phyloP scores from a whole-genome alignment of 2,888 invertebrate species.

The Magallana nippona region DNA sequence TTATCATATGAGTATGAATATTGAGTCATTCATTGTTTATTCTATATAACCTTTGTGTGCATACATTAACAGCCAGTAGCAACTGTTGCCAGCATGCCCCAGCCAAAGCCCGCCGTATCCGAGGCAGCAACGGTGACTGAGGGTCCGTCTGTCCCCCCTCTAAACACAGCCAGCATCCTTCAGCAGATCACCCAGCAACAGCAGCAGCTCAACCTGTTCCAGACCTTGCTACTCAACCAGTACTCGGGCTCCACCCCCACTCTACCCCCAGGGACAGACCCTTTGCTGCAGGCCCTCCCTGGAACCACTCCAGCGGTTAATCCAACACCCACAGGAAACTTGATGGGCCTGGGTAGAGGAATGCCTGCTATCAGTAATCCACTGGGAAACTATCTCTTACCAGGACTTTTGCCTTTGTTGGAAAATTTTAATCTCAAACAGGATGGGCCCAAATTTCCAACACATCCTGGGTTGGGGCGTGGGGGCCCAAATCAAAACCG shows the following conservation, averaged over 20 bases:
- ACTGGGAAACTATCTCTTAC: slow-evolving; percentile 38
- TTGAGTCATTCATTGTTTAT: too few relatives aligned
- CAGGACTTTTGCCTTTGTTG: slow-evolving; percentile 49
- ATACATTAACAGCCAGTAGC: slow-evolving; percentile 36
- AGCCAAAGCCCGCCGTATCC: not conserved
- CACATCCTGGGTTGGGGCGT: not conserved
- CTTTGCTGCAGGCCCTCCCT: not conserved
- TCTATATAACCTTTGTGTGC: too few relatives aligned
- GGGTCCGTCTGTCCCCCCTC: not conserved
- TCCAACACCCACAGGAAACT: not conserved
- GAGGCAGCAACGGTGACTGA: not conserved
- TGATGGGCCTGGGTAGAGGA: not conserved
- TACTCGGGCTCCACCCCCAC: not conserved
- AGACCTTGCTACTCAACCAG: slow-evolving; percentile 5
- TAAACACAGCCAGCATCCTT: not conserved
- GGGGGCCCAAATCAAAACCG: not conserved
- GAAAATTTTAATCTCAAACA: slow-evolving; percentile 44
- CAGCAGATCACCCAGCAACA: slow-evolving; percentile 19
- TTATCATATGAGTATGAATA: too few relatives aligned
- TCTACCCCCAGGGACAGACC: not conserved
- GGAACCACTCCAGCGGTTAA: not conserved
- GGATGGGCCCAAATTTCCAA: slow-evolving; percentile 26
- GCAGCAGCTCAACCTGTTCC: slow-evolving; percentile 29
- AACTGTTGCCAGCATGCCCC: slow-evolving; percentile 38
- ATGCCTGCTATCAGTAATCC: not conserved